These are phyloP conservation scores for Oreochromis aureus DNA, from an alignment of 2,113 vertebrate genomes.

Conservation along the genomic window DNA sequence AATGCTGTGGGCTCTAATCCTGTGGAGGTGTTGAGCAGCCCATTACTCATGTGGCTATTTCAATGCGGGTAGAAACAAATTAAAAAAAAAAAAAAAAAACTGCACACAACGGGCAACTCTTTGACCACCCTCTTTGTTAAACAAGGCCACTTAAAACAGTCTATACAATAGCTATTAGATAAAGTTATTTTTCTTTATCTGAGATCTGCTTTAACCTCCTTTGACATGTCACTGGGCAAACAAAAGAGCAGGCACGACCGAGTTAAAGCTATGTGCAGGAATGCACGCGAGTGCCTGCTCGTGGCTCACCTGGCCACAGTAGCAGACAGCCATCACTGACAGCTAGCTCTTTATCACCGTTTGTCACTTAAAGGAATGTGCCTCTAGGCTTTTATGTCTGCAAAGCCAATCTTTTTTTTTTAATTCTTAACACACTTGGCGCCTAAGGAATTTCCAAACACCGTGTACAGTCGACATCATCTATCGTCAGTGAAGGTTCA, in stretches of 20 bases:
- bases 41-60: conserved; percentile 54
- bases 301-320: neutral
- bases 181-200: neutral
- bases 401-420: neutral
- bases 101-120: neutral
- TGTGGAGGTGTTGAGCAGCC: conserved; percentile 52
- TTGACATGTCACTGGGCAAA: conserved; percentile 11
- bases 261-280: neutral
- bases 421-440: neutral
- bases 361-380: conserved; percentile 13
- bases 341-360: neutral
- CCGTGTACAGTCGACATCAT: neutral
- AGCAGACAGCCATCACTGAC: conserved; percentile 6
- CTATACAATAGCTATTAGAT: neutral
- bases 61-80: conserved; percentile 3
- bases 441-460: conserved; percentile 16
- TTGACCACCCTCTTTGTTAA: conserved; percentile 34
- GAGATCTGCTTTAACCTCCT: conserved; percentile 19
- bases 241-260: neutral
- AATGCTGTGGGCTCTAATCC: conserved; percentile 23
- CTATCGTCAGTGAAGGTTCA: conserved; percentile 3
- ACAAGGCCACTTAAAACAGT: conserved; percentile 28
- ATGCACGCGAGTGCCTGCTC: neutral
- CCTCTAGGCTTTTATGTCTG: neutral
- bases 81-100: neutral